phyloP scores from a whole-genome alignment of 35 echinoderm and acorn worm species.

The Apostichopus californicus region DNA sequence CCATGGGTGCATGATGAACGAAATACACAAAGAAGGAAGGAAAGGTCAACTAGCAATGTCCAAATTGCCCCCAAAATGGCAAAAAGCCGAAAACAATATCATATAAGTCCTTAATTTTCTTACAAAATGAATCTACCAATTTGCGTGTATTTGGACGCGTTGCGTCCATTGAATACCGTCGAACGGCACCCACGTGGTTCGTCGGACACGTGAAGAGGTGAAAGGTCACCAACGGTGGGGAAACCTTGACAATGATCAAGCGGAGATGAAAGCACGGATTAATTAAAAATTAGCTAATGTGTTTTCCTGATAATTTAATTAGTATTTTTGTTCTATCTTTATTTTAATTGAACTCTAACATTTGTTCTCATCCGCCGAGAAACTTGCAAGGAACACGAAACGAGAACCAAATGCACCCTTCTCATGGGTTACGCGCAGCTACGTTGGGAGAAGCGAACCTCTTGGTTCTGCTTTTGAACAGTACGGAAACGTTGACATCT shows the following conservation, averaged over 20 bases:
- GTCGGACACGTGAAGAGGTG: slow-evolving; percentile 39
- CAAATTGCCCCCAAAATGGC: not conserved
- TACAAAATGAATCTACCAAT: not conserved
- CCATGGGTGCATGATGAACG: not conserved
- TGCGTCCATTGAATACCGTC: slow-evolving; percentile 32
- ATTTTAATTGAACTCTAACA: not conserved
- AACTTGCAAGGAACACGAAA: too few species aligned
- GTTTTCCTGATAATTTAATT: not conserved
- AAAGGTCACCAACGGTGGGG: slow-evolving; percentile 28
- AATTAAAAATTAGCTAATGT: not conserved
- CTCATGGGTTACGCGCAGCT: too few species aligned
- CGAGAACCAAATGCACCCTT: too few species aligned
- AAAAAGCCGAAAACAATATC: not conserved
- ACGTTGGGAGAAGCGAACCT: not conserved
- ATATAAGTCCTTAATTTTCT: not conserved
- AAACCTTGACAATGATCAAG: not conserved
- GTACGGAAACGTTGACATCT: not conserved
- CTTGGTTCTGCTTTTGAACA: not conserved
- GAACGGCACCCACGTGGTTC: slow-evolving; percentile 7
- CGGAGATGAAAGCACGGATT: not conserved
- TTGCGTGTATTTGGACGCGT: slow-evolving; percentile 29
- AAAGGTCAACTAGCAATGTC: slow-evolving; percentile 43
- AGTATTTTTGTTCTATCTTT: not conserved
- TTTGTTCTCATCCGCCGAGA: too few species aligned
- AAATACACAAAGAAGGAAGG: not conserved